phyloP scores from a whole-genome alignment of 2,797 vertebrate species.

The Xyrichtys novacula region DNA sequence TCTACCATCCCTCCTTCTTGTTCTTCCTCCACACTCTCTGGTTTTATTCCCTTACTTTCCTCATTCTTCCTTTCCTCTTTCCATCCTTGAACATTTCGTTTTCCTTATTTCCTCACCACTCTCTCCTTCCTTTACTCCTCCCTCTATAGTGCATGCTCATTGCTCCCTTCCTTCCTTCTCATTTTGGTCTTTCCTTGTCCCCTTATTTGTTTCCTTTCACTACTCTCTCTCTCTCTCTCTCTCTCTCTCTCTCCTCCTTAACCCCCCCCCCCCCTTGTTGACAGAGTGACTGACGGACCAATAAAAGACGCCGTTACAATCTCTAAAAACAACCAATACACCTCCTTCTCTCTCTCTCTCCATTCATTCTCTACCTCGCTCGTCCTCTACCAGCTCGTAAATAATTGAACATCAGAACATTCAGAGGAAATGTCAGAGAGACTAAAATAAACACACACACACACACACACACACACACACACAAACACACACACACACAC shows the following conservation, averaged over 20 bases:
- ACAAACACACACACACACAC: constrained; percentile 41
- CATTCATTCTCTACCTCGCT: neutral
- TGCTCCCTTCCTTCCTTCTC: neutral
- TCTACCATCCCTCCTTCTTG: too few relatives aligned
- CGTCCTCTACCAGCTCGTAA: constrained; percentile 27
- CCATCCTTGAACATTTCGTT: neutral
- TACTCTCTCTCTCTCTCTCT: neutral
- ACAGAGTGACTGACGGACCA: constrained; percentile 5
- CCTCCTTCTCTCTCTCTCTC: neutral
- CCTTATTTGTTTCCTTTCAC: neutral
- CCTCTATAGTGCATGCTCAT: too few relatives aligned
- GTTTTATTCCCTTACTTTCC: too few relatives aligned
- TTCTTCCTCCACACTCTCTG: neutral
- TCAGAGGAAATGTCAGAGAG: constrained; percentile 64
- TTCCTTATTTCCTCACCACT: neutral
- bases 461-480: constrained; percentile 50
- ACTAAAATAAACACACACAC: constrained; percentile 5
- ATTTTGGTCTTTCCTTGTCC: neutral
- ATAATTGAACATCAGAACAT: constrained; percentile 58
- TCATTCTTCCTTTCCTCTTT: neutral
- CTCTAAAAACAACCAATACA: constrained; percentile 16
- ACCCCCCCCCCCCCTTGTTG: neutral
- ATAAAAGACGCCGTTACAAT: constrained; percentile 11
- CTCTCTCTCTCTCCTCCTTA: neutral
- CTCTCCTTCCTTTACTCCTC: neutral